These are phyloP conservation scores for Halichondria panicea DNA, from an alignment of 37 sponge, comb jelly and placozoan species.

Conservation along the genomic window DNA sequence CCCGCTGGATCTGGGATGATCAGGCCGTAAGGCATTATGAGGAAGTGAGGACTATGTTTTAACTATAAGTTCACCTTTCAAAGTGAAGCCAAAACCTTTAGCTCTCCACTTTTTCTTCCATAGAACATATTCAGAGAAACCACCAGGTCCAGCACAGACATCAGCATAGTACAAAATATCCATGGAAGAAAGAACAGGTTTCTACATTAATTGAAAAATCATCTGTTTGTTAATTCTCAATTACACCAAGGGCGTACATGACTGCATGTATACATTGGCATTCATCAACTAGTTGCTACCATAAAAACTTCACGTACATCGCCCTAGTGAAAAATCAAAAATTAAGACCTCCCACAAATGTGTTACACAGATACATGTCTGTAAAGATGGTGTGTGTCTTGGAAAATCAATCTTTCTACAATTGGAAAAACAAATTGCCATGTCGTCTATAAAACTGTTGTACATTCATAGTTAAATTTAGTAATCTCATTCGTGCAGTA, in stretches of 20 bases:
- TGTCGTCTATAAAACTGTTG: too few relatives aligned
- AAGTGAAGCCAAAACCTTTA: constrained; percentile 97
- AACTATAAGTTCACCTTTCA: constrained; percentile 56
- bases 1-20: constrained; percentile 42
- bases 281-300: background rate
- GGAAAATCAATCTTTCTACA: too few relatives aligned
- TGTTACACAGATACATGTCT: too few relatives aligned
- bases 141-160: constrained; percentile 99
- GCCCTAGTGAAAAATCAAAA: background rate
- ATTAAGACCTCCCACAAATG: too few relatives aligned
- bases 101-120: constrained; percentile 90
- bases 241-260: background rate
- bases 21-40: background rate
- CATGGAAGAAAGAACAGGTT: too few relatives aligned
- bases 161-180: constrained; percentile 95
- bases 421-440: too few relatives aligned
- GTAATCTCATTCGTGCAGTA: too few relatives aligned
- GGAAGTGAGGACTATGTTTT: background rate
- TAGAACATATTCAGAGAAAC: constrained; percentile 98
- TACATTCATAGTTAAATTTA: too few relatives aligned
- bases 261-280: background rate
- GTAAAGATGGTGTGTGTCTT: too few relatives aligned
- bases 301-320: background rate
- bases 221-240: background rate
- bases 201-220: background rate